These are phyloP conservation scores for Drosophila trichaetosa DNA, from an alignment of 2,888 invertebrate species.

Conservation along the genomic window DNA sequence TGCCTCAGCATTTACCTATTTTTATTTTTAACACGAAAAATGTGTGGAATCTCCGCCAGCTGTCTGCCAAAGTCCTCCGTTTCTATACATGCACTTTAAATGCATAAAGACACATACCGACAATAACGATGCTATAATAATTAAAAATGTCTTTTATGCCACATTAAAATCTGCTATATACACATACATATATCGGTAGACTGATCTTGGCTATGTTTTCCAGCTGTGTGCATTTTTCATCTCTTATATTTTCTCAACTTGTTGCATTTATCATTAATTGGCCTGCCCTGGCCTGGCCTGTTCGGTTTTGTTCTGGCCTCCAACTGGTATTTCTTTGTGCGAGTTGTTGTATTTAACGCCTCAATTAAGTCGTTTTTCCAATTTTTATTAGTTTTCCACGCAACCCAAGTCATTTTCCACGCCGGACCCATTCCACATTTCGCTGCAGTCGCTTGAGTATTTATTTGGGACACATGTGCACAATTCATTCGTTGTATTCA, in stretches of 20 bases:
- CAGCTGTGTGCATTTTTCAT: conserved; percentile 39
- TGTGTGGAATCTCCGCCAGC: neutral
- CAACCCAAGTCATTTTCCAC: conserved; percentile 43
- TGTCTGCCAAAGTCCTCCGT: neutral
- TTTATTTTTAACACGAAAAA: neutral
- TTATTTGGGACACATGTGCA: conserved; percentile 35
- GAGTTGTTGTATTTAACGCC: conserved; percentile 63
- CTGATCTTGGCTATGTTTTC: conserved; percentile 10
- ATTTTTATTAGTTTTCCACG: conserved; percentile 60
- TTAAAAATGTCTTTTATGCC: conserved; percentile 8
- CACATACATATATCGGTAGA: neutral
- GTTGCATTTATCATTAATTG: conserved; percentile 57
- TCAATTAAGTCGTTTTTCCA: conserved; percentile 71
- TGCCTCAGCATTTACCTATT: neutral
- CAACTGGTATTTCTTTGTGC: conserved; percentile 17
- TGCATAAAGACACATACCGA: neutral
- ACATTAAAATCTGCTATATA: neutral
- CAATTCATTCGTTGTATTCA: conserved; percentile 41
- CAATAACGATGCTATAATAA: neutral
- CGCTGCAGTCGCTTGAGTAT: conserved; percentile 6
- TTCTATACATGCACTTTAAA: neutral
- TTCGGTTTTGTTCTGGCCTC: neutral
- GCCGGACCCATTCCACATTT: conserved; percentile 21
- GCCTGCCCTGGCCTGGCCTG: conserved; percentile 15
- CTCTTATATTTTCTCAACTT: conserved; percentile 17